Percentiles rank a stretch among this genome's conserved stretches.
Conservation (phyloP, 2,113 vertebrate species). For the Muntiacus reevesi region DNA sequence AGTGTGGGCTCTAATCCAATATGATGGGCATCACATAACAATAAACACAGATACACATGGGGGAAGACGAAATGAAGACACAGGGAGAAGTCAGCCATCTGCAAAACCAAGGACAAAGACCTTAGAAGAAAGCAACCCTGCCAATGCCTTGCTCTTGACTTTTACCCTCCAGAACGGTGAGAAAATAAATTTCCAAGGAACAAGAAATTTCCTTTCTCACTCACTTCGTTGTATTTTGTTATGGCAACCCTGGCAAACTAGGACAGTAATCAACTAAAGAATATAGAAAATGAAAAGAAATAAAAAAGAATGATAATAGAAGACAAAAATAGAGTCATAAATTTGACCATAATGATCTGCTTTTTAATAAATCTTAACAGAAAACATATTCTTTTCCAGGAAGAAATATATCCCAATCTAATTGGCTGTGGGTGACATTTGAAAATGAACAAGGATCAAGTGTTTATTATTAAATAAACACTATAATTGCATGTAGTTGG, state of each 20-base stretch:
- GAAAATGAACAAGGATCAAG: not conserved
- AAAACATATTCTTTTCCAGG: not conserved
- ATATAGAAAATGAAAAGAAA: not conserved
- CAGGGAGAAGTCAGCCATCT: not conserved
- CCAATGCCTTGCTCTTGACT: not conserved
- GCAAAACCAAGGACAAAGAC: not conserved
- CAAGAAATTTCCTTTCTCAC: no score
- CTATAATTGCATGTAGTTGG: not conserved
- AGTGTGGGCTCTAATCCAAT: not conserved
- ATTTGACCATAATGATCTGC: not conserved
- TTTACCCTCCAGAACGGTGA: not conserved
- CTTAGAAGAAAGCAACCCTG: not conserved
- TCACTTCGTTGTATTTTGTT: not conserved
- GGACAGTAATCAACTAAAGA: not conserved
- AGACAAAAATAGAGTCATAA: not conserved
- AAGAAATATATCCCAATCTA: not conserved
- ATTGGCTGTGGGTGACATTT: not conserved
- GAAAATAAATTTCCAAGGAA: not conserved
- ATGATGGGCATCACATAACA: not conserved
- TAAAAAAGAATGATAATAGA: not conserved
- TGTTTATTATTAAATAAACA: not conserved
- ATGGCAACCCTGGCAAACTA: not conserved
- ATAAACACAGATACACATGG: not conserved
- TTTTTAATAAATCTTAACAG: constrained; percentile 3
- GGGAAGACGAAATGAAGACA: not conserved